Conservation (phyloP, 2,888 invertebrate genomes). For the Xestoiulus laeticollis region DNA sequence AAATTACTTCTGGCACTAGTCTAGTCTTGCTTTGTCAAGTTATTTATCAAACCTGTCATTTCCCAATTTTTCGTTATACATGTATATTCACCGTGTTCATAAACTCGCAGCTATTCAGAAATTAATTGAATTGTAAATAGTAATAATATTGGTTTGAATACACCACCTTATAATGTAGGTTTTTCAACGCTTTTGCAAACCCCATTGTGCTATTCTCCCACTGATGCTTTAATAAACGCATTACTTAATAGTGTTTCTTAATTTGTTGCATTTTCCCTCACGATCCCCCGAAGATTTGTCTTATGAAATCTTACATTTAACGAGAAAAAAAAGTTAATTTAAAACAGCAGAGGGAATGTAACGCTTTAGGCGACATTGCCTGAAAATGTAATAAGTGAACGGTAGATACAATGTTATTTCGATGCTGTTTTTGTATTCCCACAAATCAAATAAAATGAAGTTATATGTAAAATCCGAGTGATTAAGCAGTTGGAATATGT, state of each 20-base stretch:
- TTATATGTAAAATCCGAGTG: not conserved
- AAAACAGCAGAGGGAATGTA: not conserved
- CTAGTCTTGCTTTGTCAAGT: not conserved
- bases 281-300: not conserved
- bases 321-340: not conserved
- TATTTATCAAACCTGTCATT: not conserved
- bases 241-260: slow-evolving; percentile 16
- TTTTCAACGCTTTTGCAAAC: not conserved
- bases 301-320: not conserved
- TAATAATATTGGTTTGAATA: not conserved
- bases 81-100: not conserved
- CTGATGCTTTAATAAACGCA: not conserved
- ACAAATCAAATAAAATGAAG: not conserved
- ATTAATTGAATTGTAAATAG: not conserved
- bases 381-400: not conserved
- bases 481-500: slow-evolving; percentile 3
- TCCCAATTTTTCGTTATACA: not conserved
- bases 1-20: too few species aligned
- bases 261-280: not conserved
- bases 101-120: not conserved
- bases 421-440: not conserved
- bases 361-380: not conserved
- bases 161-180: too few species aligned
- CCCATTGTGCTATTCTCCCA: not conserved
- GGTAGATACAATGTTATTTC: too few species aligned